Percentiles rank a stretch among this genome's conserved stretches.
Conservation (phyloP, 2,888 invertebrate genomes). For the Sinohyriopsis cumingii region DNA sequence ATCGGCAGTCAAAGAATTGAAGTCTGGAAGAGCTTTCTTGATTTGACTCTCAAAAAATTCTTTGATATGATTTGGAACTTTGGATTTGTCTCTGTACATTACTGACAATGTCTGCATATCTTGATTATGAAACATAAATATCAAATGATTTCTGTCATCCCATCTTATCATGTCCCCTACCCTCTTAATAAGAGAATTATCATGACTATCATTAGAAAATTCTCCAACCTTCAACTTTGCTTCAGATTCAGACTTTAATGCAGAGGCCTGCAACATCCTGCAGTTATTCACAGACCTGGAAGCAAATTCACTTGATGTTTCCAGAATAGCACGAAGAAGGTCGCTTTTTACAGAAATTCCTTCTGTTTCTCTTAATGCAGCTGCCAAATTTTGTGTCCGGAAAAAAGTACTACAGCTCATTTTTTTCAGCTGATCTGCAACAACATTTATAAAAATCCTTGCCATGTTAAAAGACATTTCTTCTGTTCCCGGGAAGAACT, state of each 20-base stretch:
- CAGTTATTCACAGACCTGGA: slow-evolving; percentile 21
- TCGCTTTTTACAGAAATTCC: slow-evolving; percentile 16
- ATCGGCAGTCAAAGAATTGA: slow-evolving; percentile 7
- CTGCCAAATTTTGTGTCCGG: not conserved
- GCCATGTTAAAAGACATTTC: slow-evolving; percentile 39
- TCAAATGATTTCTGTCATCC: slow-evolving; percentile 49
- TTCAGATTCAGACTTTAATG: not conserved
- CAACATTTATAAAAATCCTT: slow-evolving; percentile 40
- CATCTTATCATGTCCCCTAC: slow-evolving; percentile 48
- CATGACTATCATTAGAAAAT: slow-evolving; percentile 1
- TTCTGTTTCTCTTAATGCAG: too few relatives aligned
- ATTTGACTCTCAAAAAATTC: slow-evolving; percentile 45
- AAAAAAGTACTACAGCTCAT: slow-evolving; percentile 47
- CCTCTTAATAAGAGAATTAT: not conserved
- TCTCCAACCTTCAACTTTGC: not conserved
- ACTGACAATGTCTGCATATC: slow-evolving; percentile 45
- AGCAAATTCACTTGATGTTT: slow-evolving; percentile 27
- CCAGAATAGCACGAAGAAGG: slow-evolving; percentile 22
- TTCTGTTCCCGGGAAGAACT: slow-evolving; percentile 17
- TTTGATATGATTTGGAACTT: slow-evolving; percentile 36
- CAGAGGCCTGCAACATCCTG: slow-evolving; percentile 16
- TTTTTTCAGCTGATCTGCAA: slow-evolving; percentile 56
- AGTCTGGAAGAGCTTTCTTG: slow-evolving; percentile 32
- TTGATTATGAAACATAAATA: slow-evolving; percentile 46
- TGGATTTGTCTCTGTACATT: slow-evolving; percentile 30